These are phyloP conservation scores for Cheilosia impressa DNA, from an alignment of 2,888 invertebrate genomes.

Conservation along the genomic window DNA sequence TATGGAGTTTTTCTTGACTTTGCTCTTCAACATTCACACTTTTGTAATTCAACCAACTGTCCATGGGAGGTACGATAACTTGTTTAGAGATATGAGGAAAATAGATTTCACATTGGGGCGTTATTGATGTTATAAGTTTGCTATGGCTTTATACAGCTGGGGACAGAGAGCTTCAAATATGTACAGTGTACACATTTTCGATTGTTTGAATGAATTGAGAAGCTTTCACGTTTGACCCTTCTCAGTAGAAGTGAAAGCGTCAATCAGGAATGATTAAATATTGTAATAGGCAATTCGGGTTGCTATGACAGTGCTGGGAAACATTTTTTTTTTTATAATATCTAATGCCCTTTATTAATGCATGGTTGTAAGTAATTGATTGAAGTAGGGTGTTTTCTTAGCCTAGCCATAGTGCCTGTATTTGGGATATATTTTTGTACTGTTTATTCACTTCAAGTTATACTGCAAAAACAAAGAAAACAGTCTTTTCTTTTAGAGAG, in stretches of 20 bases:
- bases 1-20: conserved; percentile 32
- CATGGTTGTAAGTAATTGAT: neutral
- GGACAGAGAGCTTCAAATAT: neutral
- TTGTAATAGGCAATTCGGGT: conserved; percentile 16
- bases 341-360: neutral
- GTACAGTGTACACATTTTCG: conserved; percentile 4
- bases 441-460: no score
- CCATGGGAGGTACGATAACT: neutral
- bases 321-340: neutral
- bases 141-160: neutral
- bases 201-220: conserved; percentile 36
- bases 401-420: no score
- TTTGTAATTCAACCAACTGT: neutral
- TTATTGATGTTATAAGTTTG: conserved; percentile 17
- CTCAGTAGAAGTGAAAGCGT: conserved; percentile 15
- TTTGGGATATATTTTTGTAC: no score
- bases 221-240: conserved; percentile 37
- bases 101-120: conserved; percentile 1
- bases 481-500: no score
- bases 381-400: no score
- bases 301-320: neutral
- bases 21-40: conserved; percentile 16
- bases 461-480: no score
- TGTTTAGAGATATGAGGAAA: conserved; percentile 5
- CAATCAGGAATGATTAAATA: conserved; percentile 24